Conservation (phyloP, 2,888 invertebrate genomes). For the Augiades crinisus region DNA sequence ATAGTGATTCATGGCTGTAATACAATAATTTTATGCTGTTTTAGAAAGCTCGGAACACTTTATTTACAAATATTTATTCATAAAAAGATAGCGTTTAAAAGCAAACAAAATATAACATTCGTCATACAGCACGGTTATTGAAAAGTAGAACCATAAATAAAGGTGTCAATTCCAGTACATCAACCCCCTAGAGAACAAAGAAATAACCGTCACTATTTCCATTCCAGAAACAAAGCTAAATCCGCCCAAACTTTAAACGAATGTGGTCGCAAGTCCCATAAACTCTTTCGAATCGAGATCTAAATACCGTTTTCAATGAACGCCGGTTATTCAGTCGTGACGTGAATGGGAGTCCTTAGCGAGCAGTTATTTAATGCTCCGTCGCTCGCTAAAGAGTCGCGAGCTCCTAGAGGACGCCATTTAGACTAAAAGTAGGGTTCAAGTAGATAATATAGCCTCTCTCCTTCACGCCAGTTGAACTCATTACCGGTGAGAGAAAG, state of each 20-base stretch:
- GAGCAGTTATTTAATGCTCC: slow-evolving; percentile 68
- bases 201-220: background rate
- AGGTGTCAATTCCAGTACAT: background rate
- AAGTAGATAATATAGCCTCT: slow-evolving; percentile 45
- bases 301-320: slow-evolving; percentile 30
- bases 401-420: slow-evolving; percentile 54
- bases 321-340: slow-evolving; percentile 39
- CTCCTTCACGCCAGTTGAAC: slow-evolving; percentile 47
- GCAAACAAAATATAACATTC: too few species aligned
- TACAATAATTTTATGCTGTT: too few species aligned
- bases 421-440: slow-evolving; percentile 58
- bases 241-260: background rate
- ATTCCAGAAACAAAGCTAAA: background rate
- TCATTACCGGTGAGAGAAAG: slow-evolving; percentile 33
- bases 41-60: too few species aligned
- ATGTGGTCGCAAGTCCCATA: background rate
- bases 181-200: background rate
- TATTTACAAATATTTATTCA: too few species aligned
- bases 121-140: too few species aligned
- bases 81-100: too few species aligned
- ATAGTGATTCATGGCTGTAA: too few species aligned
- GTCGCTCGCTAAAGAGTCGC: slow-evolving; percentile 60
- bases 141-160: too few species aligned
- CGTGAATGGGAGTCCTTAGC: slow-evolving; percentile 53
- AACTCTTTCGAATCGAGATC: slow-evolving; percentile 7